phyloP scores from a whole-genome alignment of 2,888 invertebrate genomes.

The Mythimna loreyi region DNA sequence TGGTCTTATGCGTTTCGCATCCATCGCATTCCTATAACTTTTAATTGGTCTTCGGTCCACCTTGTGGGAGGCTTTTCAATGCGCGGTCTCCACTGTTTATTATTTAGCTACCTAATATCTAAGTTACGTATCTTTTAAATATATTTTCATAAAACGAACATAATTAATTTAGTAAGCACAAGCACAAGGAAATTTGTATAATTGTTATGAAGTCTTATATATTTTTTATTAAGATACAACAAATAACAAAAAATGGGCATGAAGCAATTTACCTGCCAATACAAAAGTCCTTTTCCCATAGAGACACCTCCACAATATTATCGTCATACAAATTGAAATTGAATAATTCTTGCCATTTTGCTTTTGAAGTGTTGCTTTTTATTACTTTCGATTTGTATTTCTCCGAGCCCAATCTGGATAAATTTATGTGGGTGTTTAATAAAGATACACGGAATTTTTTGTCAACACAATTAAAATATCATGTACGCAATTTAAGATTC shows the following conservation, averaged over 20 bases:
- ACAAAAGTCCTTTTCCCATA: conserved; percentile 94
- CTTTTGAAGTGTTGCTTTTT: conserved; percentile 89
- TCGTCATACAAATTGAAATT: conserved; percentile 98
- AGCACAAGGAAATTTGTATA: not conserved
- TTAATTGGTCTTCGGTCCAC: too few species aligned
- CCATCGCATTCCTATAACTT: too few species aligned
- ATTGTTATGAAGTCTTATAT: not conserved
- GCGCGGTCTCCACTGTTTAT: not conserved
- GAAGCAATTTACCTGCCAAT: conserved; percentile 87
- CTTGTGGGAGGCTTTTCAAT: too few species aligned
- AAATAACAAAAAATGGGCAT: not conserved
- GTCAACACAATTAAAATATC: not conserved
- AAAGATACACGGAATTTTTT: not conserved
- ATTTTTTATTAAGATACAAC: not conserved
- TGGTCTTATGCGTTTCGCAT: too few species aligned
- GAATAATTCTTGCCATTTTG: conserved; percentile 98
- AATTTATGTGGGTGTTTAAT: conserved; percentile 1
- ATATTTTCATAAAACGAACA: not conserved
- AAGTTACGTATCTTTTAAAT: not conserved
- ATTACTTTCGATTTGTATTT: conserved; percentile 97
- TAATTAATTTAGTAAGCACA: not conserved
- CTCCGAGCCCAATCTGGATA: conserved; percentile 95
- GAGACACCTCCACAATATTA: conserved; percentile 95
- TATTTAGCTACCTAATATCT: not conserved
- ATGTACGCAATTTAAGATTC: not conserved